A percentile compares a stretch with the other conserved stretches of the same genome.
These are phyloP conservation scores for Heliconius aoede DNA, from an alignment of 2,888 invertebrate genomes.

Conservation along the genomic window DNA sequence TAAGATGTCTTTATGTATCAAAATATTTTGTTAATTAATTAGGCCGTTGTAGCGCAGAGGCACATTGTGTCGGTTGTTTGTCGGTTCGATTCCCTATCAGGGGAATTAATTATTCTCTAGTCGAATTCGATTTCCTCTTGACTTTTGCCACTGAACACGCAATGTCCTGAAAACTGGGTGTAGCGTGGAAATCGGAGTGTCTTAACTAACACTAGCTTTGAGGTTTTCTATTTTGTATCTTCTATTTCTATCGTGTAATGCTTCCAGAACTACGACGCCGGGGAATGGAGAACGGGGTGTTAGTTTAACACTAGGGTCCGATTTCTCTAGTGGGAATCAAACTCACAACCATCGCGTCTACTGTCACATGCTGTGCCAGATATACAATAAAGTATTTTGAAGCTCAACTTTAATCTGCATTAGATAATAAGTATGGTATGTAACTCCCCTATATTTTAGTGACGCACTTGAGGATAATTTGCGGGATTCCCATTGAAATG, in stretches of 20 bases:
- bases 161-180: too few species aligned
- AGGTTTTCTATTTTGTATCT: too few species aligned
- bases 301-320: too few species aligned
- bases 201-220: too few species aligned
- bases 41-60: neutral
- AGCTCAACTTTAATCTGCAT: neutral
- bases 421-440: neutral
- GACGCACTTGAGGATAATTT: slow-evolving; percentile 40
- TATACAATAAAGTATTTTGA: neutral
- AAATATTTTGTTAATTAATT: neutral
- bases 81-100: neutral
- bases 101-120: neutral
- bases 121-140: too few species aligned
- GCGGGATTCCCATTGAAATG: slow-evolving; percentile 31
- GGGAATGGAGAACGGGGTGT: too few species aligned
- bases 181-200: too few species aligned
- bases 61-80: neutral
- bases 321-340: neutral
- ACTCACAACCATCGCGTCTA: neutral
- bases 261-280: too few species aligned
- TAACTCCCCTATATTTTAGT: slow-evolving; percentile 29
- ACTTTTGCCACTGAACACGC: too few species aligned
- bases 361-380: neutral
- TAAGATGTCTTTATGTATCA: neutral
- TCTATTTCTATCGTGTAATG: too few species aligned